Evolutionary conservation across 2,888 invertebrate species (phyloP).

Genomic region (Nephrocerus scutellatus): DNA sequence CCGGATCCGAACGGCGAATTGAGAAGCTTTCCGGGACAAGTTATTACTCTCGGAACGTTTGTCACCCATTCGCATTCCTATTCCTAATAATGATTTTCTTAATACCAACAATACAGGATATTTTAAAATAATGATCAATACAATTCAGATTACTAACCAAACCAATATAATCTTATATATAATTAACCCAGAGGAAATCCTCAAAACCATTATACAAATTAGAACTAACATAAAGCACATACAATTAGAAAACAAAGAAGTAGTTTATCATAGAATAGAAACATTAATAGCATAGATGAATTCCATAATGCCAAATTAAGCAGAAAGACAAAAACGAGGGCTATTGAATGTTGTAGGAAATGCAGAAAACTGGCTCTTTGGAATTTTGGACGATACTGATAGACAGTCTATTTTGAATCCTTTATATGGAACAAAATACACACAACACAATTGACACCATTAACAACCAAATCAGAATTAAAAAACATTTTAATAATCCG

Average conservation of each 20-base stretch:
- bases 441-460: conserved; percentile 15
- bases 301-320: conserved; percentile 12
- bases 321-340: conserved; percentile 13
- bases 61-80: too few relatives aligned
- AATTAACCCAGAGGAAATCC: conserved; percentile 16
- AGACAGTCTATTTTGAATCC: too few relatives aligned
- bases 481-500: conserved; percentile 17
- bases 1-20: too few relatives aligned
- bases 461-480: conserved; percentile 19
- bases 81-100: conserved; percentile 9
- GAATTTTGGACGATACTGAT: too few relatives aligned
- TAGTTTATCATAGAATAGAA: conserved; percentile 11
- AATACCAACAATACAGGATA: conserved; percentile 11
- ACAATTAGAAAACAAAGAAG: conserved; percentile 9
- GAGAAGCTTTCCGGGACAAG: too few relatives aligned
- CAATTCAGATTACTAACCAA: conserved; percentile 9
- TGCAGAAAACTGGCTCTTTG: conserved; percentile 12
- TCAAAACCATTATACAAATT: conserved; percentile 9
- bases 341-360: conserved; percentile 18
- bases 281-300: conserved; percentile 16
- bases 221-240: conserved; percentile 12
- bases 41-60: too few relatives aligned
- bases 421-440: conserved; percentile 14
- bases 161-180: too few relatives aligned
- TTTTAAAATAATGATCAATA: conserved; percentile 12